Evolutionary conservation across 1,140 invertebrate species (phyloP).

Genomic region (Philotrypesis tridentata): DNA sequence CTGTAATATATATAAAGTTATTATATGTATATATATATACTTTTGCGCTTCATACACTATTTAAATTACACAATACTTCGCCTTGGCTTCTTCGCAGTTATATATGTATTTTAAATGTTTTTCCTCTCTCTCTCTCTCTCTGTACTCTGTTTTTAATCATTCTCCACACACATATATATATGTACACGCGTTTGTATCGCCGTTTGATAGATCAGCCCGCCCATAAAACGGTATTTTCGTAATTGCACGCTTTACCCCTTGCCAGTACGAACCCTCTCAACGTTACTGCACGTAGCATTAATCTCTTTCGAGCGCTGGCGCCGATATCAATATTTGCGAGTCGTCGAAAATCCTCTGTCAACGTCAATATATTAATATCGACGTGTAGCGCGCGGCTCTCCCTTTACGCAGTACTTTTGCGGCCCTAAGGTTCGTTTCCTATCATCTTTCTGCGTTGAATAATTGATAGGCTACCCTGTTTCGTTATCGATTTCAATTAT

Average conservation of each 20-base stretch:
- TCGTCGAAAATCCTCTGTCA: constrained; percentile 20
- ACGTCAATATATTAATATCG: constrained; percentile 37
- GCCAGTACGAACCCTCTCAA: background rate
- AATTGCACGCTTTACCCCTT: constrained; percentile 20
- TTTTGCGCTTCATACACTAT: constrained; percentile 2
- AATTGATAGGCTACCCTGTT: constrained; percentile 74
- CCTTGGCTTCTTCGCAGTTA: constrained; percentile 29
- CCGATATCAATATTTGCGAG: constrained; percentile 24
- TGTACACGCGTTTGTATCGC: constrained; percentile 48
- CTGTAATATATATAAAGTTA: constrained; percentile 62
- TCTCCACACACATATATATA: background rate
- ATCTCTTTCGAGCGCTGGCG: constrained; percentile 4
- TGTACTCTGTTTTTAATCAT: background rate
- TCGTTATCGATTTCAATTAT: constrained; percentile 70
- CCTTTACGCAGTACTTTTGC: background rate
- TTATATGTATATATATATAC: constrained; percentile 54
- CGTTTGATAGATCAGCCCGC: constrained; percentile 48
- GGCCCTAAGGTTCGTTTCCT: constrained; percentile 29
- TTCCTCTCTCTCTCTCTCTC: background rate
- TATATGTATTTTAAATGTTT: constrained; percentile 9
- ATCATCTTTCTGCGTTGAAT: constrained; percentile 58
- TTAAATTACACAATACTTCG: constrained; percentile 47
- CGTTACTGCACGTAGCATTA: background rate
- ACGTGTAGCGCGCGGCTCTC: constrained; percentile 8
- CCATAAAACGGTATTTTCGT: constrained; percentile 37